These are phyloP conservation scores for Ophonus ardosiacus DNA, from an alignment of 2,888 invertebrate genomes.

Conservation along the genomic window DNA sequence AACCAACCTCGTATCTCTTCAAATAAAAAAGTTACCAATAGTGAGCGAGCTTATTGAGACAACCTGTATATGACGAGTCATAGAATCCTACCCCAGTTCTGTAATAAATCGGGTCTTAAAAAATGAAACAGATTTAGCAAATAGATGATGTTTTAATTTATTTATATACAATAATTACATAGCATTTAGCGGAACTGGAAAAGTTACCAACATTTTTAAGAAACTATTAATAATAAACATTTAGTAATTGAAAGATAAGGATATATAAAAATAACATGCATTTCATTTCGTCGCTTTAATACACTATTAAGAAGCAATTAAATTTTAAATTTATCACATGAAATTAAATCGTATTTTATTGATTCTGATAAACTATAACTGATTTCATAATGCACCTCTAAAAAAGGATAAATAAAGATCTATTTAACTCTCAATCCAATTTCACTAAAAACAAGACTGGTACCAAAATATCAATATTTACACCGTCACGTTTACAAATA, in stretches of 20 bases:
- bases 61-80: no score
- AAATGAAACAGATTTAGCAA: not conserved
- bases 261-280: slow-evolving; percentile 19
- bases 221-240: slow-evolving; percentile 2
- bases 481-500: not conserved
- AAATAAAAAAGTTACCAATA: no score
- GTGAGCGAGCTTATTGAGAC: no score
- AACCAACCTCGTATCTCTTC: no score
- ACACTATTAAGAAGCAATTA: slow-evolving; percentile 7
- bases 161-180: slow-evolving; percentile 42
- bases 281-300: not conserved
- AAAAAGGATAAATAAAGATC: slow-evolving; percentile 17
- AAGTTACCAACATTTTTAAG: not conserved
- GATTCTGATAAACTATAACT: not conserved
- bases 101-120: no score
- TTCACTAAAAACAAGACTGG: slow-evolving; percentile 5
- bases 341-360: not conserved
- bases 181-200: slow-evolving; percentile 21
- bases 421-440: slow-evolving; percentile 15
- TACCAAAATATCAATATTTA: slow-evolving; percentile 49
- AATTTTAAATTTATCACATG: slow-evolving; percentile 14
- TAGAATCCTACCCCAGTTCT: no score
- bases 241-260: slow-evolving; percentile 24
- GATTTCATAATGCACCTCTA: no score
- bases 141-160: slow-evolving; percentile 20